Conservation (phyloP, 2,888 invertebrate species). For the Melanchra persicariae region DNA sequence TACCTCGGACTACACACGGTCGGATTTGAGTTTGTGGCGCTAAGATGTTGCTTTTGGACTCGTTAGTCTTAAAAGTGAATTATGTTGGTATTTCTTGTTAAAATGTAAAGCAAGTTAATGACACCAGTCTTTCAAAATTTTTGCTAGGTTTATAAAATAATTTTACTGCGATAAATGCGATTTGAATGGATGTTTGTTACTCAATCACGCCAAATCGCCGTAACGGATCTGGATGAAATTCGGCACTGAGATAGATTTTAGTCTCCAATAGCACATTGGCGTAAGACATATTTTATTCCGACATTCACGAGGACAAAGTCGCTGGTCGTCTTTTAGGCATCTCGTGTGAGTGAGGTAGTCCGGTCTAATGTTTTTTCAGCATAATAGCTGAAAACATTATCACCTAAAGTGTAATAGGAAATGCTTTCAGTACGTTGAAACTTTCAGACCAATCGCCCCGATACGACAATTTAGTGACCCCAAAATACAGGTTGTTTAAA, state of each 20-base stretch:
- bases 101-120: not conserved
- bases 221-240: no score
- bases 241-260: no score
- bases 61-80: not conserved
- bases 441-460: not conserved
- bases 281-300: no score
- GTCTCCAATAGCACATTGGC: no score
- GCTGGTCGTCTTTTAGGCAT: no score
- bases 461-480: constrained; percentile 57
- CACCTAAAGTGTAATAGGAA: not conserved
- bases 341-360: not conserved
- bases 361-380: no score
- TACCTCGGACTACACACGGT: constrained; percentile 71
- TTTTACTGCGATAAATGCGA: no score
- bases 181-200: no score
- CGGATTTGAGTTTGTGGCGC: constrained; percentile 70
- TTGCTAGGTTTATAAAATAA: not conserved
- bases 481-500: constrained; percentile 74
- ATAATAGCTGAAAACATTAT: not conserved
- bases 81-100: not conserved
- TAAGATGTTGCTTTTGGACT: constrained; percentile 69
- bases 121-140: not conserved
- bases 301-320: no score
- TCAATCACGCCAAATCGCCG: no score
- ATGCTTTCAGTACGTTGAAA: no score